Evolutionary conservation across 1,140 invertebrate species (phyloP).

Genomic region (Coptotermes formosanus): DNA sequence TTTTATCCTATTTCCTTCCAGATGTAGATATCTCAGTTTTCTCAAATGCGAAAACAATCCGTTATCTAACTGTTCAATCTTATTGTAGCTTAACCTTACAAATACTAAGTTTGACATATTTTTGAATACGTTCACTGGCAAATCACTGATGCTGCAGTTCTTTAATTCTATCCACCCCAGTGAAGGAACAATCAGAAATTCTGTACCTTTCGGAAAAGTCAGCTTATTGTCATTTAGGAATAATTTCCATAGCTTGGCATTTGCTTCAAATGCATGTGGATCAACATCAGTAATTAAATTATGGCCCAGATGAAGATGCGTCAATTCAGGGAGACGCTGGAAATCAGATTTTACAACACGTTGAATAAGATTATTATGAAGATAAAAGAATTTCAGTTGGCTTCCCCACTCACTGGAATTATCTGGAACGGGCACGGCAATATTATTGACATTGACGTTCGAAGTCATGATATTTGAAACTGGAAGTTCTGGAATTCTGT

Average conservation of each 20-base stretch:
- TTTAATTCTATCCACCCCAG: neutral
- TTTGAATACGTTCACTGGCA: neutral
- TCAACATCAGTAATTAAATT: neutral
- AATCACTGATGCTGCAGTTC: neutral
- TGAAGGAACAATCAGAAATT: neutral
- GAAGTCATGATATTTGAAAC: neutral
- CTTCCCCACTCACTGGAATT: neutral
- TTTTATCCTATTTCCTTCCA: neutral
- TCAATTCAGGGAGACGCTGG: neutral
- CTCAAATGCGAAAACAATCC: neutral
- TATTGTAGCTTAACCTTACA: neutral
- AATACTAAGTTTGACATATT: neutral
- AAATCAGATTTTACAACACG: neutral
- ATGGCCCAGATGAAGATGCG: neutral
- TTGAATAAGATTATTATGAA: neutral
- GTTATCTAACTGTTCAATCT: neutral
- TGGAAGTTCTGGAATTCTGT: neutral
- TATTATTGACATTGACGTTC: neutral
- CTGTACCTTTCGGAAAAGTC: neutral
- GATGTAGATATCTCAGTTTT: neutral
- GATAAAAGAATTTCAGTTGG: neutral
- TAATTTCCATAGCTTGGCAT: neutral
- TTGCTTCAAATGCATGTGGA: neutral
- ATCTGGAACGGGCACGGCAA: neutral
- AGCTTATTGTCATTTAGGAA: neutral